Evolutionary conservation across 1,140 invertebrate genomes (phyloP), one percentile per base, ranked within the genome.

Genomic region (Drosophila serrata): DNA sequence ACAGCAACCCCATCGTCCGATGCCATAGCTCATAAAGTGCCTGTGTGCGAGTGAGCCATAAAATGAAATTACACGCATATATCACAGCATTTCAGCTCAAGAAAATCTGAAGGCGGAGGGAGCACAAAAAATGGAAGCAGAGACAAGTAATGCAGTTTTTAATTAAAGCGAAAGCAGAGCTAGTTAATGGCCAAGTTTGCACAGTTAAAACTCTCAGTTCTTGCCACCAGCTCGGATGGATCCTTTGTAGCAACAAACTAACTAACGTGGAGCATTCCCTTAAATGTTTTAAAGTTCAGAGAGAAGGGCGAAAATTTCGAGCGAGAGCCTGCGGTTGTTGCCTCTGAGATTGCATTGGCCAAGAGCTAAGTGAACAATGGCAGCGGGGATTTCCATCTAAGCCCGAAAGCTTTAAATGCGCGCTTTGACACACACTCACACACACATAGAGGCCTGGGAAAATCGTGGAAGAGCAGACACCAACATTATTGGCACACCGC

Each of bases 31-130:
- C 35, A 46, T 58, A 59, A 67, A 56, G 61, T 45, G 45, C 19
- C 49, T 22, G 49, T 35, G 49, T 49, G 58, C 45, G 55, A 57
- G 60, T 60, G 56, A 68, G 82, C 62, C 72, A 82, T 87, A 77
- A 87, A 82, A 84, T 46, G 49, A 84, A 88, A 87, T 87, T 84
- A 84, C 70, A 65, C 63, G 76, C 65, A 78, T 78, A 70, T 75
- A 75, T 75, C 72, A 75, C 42, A 39, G 69, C 40, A 86, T 68
- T 84, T 68, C 27, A 75, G 64, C 78, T 75, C 48, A 75, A 81
- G 74, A 58, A 58, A 85, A 81, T 73, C 77, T 77, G 42, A 22
- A 42, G 33, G 29, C 24, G 42, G 29, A 31, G 42, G n/a, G n/a
- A 40, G 17, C 39, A 24, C 24, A 31, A 19, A 70, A 31, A 19